These are phyloP conservation scores for Loxodonta africana DNA, from an alignment of 2,113 vertebrate genomes.

Conservation along the genomic window DNA sequence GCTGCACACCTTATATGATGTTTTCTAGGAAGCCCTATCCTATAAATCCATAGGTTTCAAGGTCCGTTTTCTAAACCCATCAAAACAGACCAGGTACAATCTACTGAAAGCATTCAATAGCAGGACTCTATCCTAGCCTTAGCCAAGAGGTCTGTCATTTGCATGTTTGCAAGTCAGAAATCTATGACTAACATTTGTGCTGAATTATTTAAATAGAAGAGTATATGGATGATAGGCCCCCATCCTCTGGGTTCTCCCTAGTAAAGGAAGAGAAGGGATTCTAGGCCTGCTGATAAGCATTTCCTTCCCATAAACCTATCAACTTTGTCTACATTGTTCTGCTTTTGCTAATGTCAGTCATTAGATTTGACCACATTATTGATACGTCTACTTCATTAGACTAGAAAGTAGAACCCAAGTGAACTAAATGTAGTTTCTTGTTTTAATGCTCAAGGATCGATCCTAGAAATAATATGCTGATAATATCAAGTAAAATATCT, in stretches of 20 bases:
- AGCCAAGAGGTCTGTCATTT: not conserved
- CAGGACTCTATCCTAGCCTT: not conserved
- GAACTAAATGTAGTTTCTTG: not conserved
- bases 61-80: not conserved
- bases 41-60: not conserved
- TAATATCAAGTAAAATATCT: conserved; percentile 27
- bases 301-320: not conserved
- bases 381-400: not conserved
- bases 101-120: not conserved
- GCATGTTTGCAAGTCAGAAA: not conserved
- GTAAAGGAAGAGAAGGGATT: not conserved
- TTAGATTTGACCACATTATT: not conserved
- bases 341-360: not conserved
- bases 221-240: not conserved
- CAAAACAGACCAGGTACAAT: not conserved
- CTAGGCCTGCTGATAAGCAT: not conserved
- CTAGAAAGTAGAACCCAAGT: not conserved
- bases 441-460: not conserved
- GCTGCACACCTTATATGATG: not conserved
- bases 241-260: not conserved
- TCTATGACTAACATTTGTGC: not conserved
- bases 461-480: not conserved
- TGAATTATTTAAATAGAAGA: conserved; percentile 27
- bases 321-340: not conserved
- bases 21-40: not conserved